Percentiles rank a stretch among this genome's conserved stretches.
These are phyloP conservation scores for Tineola bisselliella DNA, from an alignment of 2,888 invertebrate genomes.

Conservation along the genomic window DNA sequence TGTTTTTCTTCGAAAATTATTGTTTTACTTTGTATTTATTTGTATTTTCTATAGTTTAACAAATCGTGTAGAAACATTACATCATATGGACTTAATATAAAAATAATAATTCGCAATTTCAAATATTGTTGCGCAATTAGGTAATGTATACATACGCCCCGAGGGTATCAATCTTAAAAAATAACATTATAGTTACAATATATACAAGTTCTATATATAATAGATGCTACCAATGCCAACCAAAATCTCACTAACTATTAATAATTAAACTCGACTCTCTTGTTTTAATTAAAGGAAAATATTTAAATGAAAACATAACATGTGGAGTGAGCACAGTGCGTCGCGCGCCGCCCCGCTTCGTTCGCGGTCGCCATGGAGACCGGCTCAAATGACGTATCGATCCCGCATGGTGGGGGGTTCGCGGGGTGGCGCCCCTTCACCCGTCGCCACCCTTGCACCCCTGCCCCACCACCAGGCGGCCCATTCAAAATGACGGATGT, in stretches of 20 bases:
- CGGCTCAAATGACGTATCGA: conserved; percentile 69
- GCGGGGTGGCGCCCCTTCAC: conserved; percentile 62
- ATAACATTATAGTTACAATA: not conserved
- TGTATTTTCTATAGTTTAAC: too few species aligned
- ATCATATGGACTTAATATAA: too few species aligned
- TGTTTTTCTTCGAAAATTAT: too few species aligned
- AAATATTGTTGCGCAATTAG: not conserved
- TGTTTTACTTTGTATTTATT: too few species aligned
- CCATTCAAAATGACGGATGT: conserved; percentile 69
- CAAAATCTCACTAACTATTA: not conserved
- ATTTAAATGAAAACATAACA: conserved; percentile 12
- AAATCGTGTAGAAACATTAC: too few species aligned
- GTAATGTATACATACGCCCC: too few species aligned
- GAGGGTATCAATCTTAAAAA: not conserved
- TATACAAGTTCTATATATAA: not conserved
- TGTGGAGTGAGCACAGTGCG: not conserved
- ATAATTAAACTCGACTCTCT: conserved; percentile 16
- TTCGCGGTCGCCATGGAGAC: conserved; percentile 69
- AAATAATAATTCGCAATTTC: not conserved
- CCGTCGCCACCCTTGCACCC: conserved; percentile 50
- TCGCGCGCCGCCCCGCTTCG: conserved; percentile 62
- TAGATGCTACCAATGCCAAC: too few species aligned
- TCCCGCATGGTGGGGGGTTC: conserved; percentile 52
- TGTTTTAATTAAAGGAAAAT: conserved; percentile 19
- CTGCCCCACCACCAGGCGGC: conserved; percentile 48